Evolutionary conservation across 2,888 invertebrate genomes (phyloP).

Genomic region (Hoplodrina ambigua): DNA sequence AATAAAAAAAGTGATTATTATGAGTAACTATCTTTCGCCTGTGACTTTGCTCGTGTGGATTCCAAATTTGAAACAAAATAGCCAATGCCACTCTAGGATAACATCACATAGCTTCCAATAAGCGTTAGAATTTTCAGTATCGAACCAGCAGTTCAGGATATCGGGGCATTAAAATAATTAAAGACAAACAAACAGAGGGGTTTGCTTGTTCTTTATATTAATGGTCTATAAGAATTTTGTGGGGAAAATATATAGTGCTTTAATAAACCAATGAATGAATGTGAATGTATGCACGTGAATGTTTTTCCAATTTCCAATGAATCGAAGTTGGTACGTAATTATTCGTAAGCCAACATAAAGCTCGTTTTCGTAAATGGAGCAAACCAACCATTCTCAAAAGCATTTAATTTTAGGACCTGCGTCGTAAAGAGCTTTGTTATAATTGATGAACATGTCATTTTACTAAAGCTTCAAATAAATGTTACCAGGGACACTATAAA

Average conservation of each 20-base stretch:
- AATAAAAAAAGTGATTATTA: neutral
- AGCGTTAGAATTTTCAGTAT: too few relatives aligned
- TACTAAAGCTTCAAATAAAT: neutral
- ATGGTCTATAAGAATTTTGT: too few relatives aligned
- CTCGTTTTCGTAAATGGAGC: conserved; percentile 9
- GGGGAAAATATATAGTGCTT: neutral
- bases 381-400: neutral
- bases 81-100: too few relatives aligned
- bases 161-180: too few relatives aligned
- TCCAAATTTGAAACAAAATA: too few relatives aligned
- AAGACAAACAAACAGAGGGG: too few relatives aligned
- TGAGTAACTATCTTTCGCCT: too few relatives aligned
- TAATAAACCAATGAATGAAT: too few relatives aligned
- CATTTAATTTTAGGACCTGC: conserved; percentile 4
- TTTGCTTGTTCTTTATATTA: too few relatives aligned
- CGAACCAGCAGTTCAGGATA: too few relatives aligned
- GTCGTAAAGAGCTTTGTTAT: conserved; percentile 16
- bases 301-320: conserved; percentile 32
- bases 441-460: conserved; percentile 24
- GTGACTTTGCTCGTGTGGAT: too few relatives aligned
- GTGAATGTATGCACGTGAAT: conserved; percentile 11
- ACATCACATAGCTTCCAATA: too few relatives aligned
- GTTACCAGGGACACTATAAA: neutral
- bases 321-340: conserved; percentile 30
- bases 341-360: conserved; percentile 29